Evolutionary conservation across 2,113 vertebrate species (phyloP).

Genomic region (Aptenodytes patagonicus): DNA sequence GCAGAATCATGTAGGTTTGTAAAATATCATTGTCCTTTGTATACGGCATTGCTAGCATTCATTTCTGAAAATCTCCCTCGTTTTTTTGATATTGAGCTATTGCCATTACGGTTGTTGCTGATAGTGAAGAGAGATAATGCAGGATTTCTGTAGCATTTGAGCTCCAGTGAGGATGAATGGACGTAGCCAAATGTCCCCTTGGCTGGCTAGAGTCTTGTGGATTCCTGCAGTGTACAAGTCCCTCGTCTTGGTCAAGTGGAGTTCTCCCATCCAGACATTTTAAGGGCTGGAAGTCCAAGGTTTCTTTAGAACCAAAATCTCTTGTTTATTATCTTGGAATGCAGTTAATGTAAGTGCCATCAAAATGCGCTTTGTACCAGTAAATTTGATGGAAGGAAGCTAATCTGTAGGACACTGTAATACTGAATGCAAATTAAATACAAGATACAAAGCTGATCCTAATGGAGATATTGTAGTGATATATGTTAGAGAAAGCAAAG

Average conservation of each 20-base stretch:
- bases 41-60: slow-evolving; percentile 2
- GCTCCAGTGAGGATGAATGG: slow-evolving; percentile 15
- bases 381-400: background rate
- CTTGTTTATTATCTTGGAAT: background rate
- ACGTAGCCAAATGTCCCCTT: background rate
- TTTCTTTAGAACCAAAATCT: background rate
- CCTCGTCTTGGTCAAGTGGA: background rate
- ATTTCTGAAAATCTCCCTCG: slow-evolving; percentile 47
- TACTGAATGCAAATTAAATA: background rate
- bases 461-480: background rate
- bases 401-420: background rate
- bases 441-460: background rate
- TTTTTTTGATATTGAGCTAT: slow-evolving; percentile 58
- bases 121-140: slow-evolving; percentile 34
- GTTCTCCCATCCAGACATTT: background rate
- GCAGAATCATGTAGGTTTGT: slow-evolving; percentile 42
- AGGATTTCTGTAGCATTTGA: background rate
- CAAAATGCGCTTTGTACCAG: background rate
- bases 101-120: slow-evolving; percentile 20
- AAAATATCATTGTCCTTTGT: slow-evolving; percentile 65
- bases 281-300: background rate
- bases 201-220: background rate
- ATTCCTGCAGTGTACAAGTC: background rate
- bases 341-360: background rate
- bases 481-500: background rate